phyloP scores from a whole-genome alignment of 1,140 invertebrate species.

The Harlomillsia oculata region DNA sequence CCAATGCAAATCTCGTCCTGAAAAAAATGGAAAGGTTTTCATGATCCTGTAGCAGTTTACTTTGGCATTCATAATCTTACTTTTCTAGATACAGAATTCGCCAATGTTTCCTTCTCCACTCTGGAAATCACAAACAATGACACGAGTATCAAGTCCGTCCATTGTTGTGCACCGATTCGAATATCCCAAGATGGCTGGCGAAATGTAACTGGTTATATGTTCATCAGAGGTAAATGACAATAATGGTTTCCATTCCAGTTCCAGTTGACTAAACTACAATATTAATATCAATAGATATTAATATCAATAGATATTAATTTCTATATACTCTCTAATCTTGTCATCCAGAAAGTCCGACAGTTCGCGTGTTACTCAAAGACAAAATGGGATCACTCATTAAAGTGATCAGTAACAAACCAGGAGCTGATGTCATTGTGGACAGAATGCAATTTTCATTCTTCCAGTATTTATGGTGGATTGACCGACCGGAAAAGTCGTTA shows the following conservation, averaged over 20 bases:
- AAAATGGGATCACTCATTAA: not conserved
- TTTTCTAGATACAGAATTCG: not conserved
- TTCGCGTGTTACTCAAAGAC: not conserved
- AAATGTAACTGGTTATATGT: conserved; percentile 16
- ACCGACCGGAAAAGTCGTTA: too few relatives aligned
- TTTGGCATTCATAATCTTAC: too few relatives aligned
- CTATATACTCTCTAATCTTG: not conserved
- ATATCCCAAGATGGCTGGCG: conserved; percentile 10
- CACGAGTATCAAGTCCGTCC: conserved; percentile 6
- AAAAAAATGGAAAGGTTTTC: too few relatives aligned
- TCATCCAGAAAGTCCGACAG: not conserved
- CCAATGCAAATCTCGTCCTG: too few relatives aligned
- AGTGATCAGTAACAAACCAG: not conserved
- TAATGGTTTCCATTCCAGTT: not conserved
- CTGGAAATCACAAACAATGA: conserved; percentile 14
- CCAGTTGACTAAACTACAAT: not conserved
- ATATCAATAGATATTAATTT: not conserved
- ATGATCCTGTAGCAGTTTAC: too few relatives aligned
- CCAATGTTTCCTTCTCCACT: conserved; percentile 17
- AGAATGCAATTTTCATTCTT: not conserved
- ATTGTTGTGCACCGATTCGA: conserved; percentile 15
- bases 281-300: not conserved
- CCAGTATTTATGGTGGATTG: too few relatives aligned
- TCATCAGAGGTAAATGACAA: conserved; percentile 11
- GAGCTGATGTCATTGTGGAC: not conserved